These are phyloP conservation scores for Heliconius erato DNA, from an alignment of 2,888 invertebrate species.

Conservation along the genomic window DNA sequence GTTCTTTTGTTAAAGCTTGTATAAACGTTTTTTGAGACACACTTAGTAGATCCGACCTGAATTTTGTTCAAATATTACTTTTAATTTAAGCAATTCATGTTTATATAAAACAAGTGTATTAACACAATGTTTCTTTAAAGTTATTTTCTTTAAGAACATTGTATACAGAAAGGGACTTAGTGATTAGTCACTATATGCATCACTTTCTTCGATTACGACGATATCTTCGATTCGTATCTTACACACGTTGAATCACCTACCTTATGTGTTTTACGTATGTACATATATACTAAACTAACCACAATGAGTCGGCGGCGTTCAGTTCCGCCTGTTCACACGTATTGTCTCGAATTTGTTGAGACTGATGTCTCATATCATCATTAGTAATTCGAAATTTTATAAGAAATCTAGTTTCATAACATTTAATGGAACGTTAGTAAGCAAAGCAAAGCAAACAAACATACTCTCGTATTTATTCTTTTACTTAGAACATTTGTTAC, in stretches of 20 bases:
- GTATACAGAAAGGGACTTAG: background rate
- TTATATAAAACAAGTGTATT: background rate
- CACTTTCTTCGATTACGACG: background rate
- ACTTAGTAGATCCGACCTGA: slow-evolving; percentile 33
- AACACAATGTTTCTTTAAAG: background rate
- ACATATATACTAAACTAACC: no score
- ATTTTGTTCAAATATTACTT: slow-evolving; percentile 46
- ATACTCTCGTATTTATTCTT: slow-evolving; percentile 46
- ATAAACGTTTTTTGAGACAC: slow-evolving; percentile 5
- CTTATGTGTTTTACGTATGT: no score
- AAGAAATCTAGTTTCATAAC: background rate
- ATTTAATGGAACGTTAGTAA: slow-evolving; percentile 4
- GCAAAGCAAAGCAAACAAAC: slow-evolving; percentile 24
- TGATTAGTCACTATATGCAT: background rate
- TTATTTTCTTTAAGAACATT: background rate
- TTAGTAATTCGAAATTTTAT: background rate
- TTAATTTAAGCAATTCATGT: background rate
- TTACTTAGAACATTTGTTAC: slow-evolving; percentile 77
- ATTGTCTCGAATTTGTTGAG: no score
- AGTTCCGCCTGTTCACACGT: no score
- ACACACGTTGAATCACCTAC: no score
- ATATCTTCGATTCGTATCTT: no score
- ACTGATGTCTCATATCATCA: background rate
- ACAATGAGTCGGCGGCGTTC: no score
- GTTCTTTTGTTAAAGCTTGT: slow-evolving; percentile 22